Conservation (phyloP, 2,113 vertebrate genomes). For the Protomyctophum bolini region DNA sequence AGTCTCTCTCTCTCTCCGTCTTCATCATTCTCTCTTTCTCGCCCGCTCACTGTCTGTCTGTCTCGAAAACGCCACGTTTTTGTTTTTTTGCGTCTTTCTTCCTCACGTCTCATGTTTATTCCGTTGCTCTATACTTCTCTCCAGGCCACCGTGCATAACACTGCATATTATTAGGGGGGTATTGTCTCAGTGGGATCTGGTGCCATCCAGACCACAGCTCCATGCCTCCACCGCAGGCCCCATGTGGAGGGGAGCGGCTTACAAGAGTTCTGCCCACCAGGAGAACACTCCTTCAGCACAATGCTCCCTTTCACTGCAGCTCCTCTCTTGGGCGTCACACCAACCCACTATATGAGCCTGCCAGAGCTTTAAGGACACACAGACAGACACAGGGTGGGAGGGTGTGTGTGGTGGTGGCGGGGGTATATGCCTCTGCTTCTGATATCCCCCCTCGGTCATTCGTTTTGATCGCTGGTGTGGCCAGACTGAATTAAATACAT, state of each 20-base stretch:
- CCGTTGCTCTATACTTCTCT: slow-evolving; percentile 28
- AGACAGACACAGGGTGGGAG: too few relatives aligned
- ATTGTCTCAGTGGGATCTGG: slow-evolving; percentile 56
- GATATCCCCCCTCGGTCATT: too few relatives aligned
- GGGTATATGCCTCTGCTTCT: neutral
- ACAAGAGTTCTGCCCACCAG: slow-evolving; percentile 66
- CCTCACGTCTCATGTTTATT: slow-evolving; percentile 24
- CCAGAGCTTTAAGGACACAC: slow-evolving; percentile 44
- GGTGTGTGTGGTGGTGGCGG: too few relatives aligned
- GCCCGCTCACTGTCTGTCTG: neutral
- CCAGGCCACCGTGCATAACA: slow-evolving; percentile 37
- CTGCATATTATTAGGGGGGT: slow-evolving; percentile 25
- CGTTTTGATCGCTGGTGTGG: too few relatives aligned
- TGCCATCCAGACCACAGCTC: slow-evolving; percentile 65
- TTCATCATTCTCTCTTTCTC: slow-evolving; percentile 7
- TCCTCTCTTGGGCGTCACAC: slow-evolving; percentile 55
- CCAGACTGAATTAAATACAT: too few relatives aligned
- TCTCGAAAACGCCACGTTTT: neutral
- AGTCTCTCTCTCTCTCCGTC: neutral
- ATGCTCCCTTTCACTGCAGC: slow-evolving; percentile 73
- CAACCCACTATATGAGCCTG: slow-evolving; percentile 58
- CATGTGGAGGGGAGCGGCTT: slow-evolving; percentile 70
- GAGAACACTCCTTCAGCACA: slow-evolving; percentile 71
- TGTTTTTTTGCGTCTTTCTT: neutral
- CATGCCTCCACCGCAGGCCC: slow-evolving; percentile 54